phyloP scores from a whole-genome alignment of 2,113 vertebrate genomes.

The Xiphophorus maculatus region DNA sequence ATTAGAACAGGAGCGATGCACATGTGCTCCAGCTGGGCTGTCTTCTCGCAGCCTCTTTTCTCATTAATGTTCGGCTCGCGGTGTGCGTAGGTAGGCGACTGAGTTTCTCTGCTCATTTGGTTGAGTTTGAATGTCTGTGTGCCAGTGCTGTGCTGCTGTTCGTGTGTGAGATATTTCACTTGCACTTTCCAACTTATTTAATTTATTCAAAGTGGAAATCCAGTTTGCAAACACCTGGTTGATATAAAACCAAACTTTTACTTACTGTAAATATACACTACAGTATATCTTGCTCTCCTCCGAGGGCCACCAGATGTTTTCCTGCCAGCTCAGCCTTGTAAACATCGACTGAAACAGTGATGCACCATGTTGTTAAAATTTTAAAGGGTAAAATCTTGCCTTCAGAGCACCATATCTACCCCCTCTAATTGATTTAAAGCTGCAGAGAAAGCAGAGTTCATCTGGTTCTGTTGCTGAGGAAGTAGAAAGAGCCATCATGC shows the following conservation, averaged over 20 bases:
- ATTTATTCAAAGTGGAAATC: not conserved
- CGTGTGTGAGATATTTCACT: not conserved
- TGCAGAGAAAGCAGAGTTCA: conserved; percentile 23
- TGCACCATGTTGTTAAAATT: conserved; percentile 42
- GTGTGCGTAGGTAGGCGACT: conserved; percentile 2
- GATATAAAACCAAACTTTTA: not conserved
- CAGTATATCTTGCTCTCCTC: conserved; percentile 28
- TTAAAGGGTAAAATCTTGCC: conserved; percentile 51
- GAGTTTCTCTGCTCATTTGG: conserved; percentile 2
- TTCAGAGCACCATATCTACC: conserved; percentile 42
- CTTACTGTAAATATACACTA: not conserved
- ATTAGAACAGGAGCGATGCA: conserved; percentile 64
- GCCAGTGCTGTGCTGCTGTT: not conserved
- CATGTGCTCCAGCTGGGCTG: conserved; percentile 64
- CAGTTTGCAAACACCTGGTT: not conserved
- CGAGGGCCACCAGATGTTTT: conserved; percentile 52
- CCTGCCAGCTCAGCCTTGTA: conserved; percentile 39
- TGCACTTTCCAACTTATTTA: not conserved
- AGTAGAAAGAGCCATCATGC: conserved; percentile 23
- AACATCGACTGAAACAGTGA: conserved; percentile 27
- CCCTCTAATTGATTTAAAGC: conserved; percentile 31
- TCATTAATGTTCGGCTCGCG: conserved; percentile 27
- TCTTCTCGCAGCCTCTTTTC: conserved; percentile 45
- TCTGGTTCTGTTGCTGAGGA: conserved; percentile 9
- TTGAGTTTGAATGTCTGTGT: not conserved